phyloP scores from a whole-genome alignment of 2,113 vertebrate genomes.

The Paraplagusia blochii region DNA sequence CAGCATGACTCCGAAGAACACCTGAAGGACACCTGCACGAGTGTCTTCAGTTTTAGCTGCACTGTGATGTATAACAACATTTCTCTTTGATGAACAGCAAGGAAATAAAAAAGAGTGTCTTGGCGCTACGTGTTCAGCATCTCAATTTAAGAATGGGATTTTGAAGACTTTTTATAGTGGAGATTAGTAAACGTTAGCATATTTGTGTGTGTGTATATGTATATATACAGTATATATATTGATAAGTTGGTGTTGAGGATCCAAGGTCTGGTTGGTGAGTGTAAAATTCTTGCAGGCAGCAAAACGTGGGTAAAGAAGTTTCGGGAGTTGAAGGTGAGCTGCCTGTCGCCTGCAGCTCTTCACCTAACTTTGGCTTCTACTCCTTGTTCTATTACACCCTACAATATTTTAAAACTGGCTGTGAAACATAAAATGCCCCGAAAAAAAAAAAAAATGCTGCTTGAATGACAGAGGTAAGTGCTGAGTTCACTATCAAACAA shows the following conservation, averaged over 20 bases:
- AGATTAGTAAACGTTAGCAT: too few relatives aligned
- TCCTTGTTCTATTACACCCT: neutral
- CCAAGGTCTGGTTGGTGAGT: neutral
- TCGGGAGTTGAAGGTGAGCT: neutral
- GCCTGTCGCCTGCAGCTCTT: conserved; percentile 6
- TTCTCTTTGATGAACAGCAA: too few relatives aligned
- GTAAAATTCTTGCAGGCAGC: neutral
- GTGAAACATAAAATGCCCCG: neutral
- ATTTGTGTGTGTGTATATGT: conserved; percentile 19
- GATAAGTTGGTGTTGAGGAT: neutral
- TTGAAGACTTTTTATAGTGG: too few relatives aligned
- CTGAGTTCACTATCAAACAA: neutral
- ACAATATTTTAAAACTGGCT: neutral
- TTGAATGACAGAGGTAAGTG: neutral
- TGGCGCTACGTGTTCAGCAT: too few relatives aligned
- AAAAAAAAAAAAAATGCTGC: neutral
- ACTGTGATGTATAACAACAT: conserved; percentile 11
- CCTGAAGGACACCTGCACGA: conserved; percentile 53
- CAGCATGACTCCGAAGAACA: conserved; percentile 60
- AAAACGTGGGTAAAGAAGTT: neutral
- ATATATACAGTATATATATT: conserved; percentile 15
- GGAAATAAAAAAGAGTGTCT: too few relatives aligned
- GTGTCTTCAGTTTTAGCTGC: conserved; percentile 57
- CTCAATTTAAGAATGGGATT: too few relatives aligned
- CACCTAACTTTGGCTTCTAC: conserved; percentile 4